A percentile compares a stretch with the other conserved stretches of the same genome.
phyloP scores from a whole-genome alignment of 2,797 vertebrate genomes.

The Octomys mimax region DNA sequence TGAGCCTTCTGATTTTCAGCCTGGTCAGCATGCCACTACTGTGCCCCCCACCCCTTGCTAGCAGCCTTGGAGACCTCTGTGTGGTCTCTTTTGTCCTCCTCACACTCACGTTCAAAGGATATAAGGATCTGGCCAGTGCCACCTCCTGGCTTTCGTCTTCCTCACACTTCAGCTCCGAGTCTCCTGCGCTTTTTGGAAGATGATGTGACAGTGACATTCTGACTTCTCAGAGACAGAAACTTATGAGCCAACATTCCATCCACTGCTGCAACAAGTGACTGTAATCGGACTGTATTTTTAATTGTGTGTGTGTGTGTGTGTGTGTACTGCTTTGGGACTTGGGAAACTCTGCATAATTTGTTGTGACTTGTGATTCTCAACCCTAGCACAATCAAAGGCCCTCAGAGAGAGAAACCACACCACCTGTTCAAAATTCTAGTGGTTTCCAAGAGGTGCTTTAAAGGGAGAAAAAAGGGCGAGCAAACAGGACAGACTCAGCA shows the following conservation, averaged over 20 bases:
- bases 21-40: background rate
- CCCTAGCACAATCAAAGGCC: background rate
- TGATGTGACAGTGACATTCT: background rate
- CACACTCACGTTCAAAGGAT: background rate
- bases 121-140: too few species aligned
- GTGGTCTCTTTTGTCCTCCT: background rate
- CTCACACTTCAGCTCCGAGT: background rate
- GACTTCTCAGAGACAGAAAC: background rate
- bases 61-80: background rate
- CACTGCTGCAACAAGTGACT: background rate
- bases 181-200: background rate
- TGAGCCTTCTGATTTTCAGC: slow-evolving; percentile 1
- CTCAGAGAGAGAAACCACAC: background rate
- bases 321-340: background rate
- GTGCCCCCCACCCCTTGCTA: fast-evolving
- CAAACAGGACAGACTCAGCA: background rate
- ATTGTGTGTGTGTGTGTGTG: background rate
- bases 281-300: background rate
- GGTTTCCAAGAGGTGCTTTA: background rate
- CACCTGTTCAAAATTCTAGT: background rate
- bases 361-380: background rate
- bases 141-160: background rate
- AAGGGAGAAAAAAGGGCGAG: background rate
- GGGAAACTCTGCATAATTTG: background rate
- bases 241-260: background rate